Evolutionary conservation across 2,888 invertebrate species (phyloP).

Genomic region (Dilophus febrilis): DNA sequence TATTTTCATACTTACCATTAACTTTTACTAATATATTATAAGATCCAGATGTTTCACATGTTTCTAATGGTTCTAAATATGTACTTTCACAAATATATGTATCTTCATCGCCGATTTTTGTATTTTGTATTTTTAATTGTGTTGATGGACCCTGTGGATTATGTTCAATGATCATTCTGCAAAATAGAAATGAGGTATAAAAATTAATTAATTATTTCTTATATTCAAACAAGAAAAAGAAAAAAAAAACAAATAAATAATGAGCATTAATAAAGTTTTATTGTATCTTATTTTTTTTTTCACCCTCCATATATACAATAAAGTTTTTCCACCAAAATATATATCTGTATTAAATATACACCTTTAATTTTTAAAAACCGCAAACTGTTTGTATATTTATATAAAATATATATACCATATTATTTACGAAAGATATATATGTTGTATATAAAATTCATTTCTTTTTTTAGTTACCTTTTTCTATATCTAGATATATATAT

Average conservation of each 20-base stretch:
- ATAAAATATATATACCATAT: no score
- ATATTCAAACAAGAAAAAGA: background rate
- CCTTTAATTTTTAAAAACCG: no score
- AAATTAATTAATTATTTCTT: background rate
- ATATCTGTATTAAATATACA: no score
- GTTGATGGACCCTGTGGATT: constrained; percentile 19
- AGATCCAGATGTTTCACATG: constrained; percentile 48
- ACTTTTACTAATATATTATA: constrained; percentile 58
- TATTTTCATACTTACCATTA: constrained; percentile 42
- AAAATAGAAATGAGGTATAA: background rate
- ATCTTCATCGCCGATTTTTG: constrained; percentile 55
- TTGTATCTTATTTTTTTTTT: no score
- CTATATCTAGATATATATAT: no score
- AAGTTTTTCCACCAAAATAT: no score
- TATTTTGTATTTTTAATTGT: constrained; percentile 18
- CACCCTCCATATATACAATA: no score
- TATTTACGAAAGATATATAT: no score
- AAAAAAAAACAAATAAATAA: no score
- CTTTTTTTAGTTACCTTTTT: no score
- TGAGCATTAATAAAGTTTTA: background rate
- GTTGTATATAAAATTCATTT: no score
- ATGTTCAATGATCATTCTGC: constrained; percentile 21
- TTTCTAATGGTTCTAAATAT: constrained; percentile 54
- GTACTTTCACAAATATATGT: constrained; percentile 66
- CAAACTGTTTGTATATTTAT: no score